Conservation (phyloP, 2,797 vertebrate species). For the Taeniopygia guttata region DNA sequence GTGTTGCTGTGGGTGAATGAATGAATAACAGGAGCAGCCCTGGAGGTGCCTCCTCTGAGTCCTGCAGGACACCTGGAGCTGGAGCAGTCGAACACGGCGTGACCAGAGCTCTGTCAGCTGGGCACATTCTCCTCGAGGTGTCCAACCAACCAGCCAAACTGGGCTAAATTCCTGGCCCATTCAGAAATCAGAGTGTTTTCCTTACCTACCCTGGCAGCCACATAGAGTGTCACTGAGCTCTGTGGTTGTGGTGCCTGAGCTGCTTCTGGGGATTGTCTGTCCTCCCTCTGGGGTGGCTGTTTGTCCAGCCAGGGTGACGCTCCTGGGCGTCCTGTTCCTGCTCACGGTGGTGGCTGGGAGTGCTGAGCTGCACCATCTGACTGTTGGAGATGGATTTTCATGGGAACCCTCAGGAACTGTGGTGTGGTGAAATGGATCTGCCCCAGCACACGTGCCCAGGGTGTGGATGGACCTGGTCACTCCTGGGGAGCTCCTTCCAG, state of each 20-base stretch:
- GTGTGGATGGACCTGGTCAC: rapidly evolving
- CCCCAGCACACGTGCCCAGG: rapidly evolving
- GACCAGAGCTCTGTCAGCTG: background rate
- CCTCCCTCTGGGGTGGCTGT: background rate
- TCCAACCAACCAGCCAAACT: background rate
- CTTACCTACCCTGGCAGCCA: background rate
- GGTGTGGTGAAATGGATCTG: background rate
- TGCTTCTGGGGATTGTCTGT: background rate
- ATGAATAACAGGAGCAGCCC: background rate
- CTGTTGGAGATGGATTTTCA: background rate
- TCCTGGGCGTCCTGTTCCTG: background rate
- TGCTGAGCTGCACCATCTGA: background rate
- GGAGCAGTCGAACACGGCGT: rapidly evolving
- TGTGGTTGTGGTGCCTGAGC: rapidly evolving
- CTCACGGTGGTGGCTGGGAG: background rate
- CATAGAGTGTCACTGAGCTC: background rate
- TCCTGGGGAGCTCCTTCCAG: background rate
- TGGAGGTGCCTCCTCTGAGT: background rate
- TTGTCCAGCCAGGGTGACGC: background rate
- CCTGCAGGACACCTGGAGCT: background rate
- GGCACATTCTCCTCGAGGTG: background rate
- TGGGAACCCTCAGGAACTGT: background rate
- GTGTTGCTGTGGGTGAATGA: background rate
- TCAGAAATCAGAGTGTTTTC: background rate
- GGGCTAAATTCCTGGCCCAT: background rate